Conservation (phyloP, 1,140 invertebrate species). For the Bombus huntii region DNA sequence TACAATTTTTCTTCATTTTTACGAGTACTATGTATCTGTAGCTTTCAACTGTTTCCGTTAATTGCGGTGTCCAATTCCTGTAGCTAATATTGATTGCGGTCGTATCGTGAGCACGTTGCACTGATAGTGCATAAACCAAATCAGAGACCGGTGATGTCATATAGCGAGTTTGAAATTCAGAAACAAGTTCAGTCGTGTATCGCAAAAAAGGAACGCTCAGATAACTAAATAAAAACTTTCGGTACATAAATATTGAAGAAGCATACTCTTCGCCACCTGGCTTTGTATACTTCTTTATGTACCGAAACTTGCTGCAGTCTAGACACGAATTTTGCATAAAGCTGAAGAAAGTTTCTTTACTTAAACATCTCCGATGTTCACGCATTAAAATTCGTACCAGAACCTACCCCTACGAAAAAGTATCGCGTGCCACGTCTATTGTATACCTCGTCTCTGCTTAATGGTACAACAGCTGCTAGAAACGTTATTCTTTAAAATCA, state of each 20-base stretch:
- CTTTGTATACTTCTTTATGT: constrained; percentile 57
- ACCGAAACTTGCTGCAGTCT: constrained; percentile 52
- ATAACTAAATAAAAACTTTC: constrained; percentile 47
- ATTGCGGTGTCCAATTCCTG: not conserved
- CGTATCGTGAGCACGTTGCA: not conserved
- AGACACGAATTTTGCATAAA: constrained; percentile 63
- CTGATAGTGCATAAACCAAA: not conserved
- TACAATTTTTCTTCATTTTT: too few relatives aligned
- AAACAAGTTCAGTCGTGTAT: constrained; percentile 53
- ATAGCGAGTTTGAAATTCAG: constrained; percentile 24
- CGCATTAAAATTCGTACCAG: constrained; percentile 56
- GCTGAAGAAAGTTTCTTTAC: constrained; percentile 56
- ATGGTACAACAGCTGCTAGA: not conserved
- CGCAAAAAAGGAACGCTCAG: not conserved
- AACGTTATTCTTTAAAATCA: not conserved
- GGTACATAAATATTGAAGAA: constrained; percentile 63
- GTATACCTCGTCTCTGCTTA: not conserved
- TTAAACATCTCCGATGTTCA: constrained; percentile 50
- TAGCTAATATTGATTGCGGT: not conserved
- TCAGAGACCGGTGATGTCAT: not conserved
- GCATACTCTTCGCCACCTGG: constrained; percentile 56
- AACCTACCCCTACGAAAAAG: not conserved
- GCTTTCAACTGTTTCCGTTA: not conserved
- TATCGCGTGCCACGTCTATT: too few relatives aligned
- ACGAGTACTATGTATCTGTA: not conserved